Conservation (phyloP, 2,888 invertebrate genomes). For the Baccha elongata region DNA sequence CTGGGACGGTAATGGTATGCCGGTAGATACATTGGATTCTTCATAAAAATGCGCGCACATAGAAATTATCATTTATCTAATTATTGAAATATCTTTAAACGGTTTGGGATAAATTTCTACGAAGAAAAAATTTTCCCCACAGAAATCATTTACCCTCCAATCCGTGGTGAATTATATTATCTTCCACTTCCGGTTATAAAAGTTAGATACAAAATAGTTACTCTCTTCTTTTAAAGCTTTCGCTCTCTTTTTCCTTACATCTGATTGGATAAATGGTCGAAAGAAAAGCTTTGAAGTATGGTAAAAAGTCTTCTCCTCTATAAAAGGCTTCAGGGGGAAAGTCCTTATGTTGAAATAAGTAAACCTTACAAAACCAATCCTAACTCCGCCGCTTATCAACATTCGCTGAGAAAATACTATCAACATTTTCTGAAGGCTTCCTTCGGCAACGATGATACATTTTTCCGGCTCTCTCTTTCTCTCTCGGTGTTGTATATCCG, state of each 20-base stretch:
- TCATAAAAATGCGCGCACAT: slow-evolving; percentile 5
- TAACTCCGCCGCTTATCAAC: slow-evolving; percentile 22
- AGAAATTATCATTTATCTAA: background rate
- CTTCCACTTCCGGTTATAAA: background rate
- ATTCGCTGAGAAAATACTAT: background rate
- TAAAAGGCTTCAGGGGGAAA: background rate
- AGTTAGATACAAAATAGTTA: background rate
- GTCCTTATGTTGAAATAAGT: too few species aligned
- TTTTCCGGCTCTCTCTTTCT: slow-evolving; percentile 51
- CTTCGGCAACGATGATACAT: background rate
- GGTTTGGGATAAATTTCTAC: background rate
- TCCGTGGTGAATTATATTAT: slow-evolving; percentile 6
- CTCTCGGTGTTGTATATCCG: slow-evolving; percentile 20
- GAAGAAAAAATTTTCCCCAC: background rate
- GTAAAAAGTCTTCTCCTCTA: background rate
- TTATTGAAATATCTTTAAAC: slow-evolving; percentile 10
- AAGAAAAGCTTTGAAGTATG: slow-evolving; percentile 24
- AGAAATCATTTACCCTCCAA: background rate
- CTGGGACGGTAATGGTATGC: background rate
- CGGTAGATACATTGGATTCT: slow-evolving; percentile 1
- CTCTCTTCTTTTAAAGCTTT: slow-evolving; percentile 24
- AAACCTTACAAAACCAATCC: slow-evolving; percentile 42
- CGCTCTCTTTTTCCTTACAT: slow-evolving; percentile 18
- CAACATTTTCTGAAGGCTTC: slow-evolving; percentile 6
- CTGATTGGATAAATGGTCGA: slow-evolving; percentile 16